Conservation (phyloP, 2,888 invertebrate species). For the Oeneis ivallda region DNA sequence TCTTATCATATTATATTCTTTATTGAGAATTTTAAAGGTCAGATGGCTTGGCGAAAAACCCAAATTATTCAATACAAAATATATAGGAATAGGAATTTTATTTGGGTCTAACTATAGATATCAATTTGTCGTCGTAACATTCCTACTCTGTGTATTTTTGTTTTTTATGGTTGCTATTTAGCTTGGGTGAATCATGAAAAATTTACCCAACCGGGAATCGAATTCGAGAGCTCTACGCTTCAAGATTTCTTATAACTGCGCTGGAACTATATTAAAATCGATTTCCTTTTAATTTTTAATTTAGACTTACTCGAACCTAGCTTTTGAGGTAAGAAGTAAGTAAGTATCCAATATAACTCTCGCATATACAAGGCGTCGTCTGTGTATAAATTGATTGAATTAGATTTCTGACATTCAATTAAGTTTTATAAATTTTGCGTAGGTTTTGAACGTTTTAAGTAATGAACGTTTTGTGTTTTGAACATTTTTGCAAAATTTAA, state of each 20-base stretch:
- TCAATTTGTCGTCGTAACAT: background rate
- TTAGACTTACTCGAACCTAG: background rate
- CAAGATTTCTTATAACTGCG: background rate
- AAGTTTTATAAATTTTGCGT: too few species aligned
- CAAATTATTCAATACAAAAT: background rate
- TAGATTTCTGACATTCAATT: too few species aligned
- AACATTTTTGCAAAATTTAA: too few species aligned
- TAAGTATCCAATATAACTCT: too few species aligned
- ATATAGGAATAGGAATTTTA: background rate
- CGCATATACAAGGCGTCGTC: too few species aligned
- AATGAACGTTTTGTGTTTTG: too few species aligned
- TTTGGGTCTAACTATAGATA: background rate
- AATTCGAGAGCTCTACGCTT: background rate
- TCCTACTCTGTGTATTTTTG: background rate
- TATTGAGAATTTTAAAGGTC: background rate
- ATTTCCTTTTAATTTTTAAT: background rate
- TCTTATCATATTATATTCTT: constrained; percentile 16
- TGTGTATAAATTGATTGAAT: too few species aligned
- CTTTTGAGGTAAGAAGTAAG: background rate
- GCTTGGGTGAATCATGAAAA: background rate
- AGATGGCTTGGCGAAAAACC: constrained; percentile 39
- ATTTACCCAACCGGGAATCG: background rate
- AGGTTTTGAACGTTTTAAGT: too few species aligned
- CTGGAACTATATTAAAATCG: background rate
- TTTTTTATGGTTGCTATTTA: background rate